Evolutionary conservation across 1,140 invertebrate genomes (phyloP), one percentile per base, ranked within the genome.

Genomic region (Elysia chlorotica): DNA sequence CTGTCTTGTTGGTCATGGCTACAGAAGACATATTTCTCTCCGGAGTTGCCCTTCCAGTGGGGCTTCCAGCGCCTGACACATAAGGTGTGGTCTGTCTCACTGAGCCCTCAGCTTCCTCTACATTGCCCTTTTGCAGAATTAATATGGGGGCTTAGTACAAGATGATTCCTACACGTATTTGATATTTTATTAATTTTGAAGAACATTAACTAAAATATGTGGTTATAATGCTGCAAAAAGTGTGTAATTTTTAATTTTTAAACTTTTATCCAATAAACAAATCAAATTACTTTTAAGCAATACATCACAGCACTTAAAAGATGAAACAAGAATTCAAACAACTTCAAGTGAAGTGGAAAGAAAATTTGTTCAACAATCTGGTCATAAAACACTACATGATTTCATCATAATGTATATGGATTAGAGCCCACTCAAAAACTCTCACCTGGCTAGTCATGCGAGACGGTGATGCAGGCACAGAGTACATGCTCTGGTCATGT

Each of bases 401-500:
- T n/a, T 48, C 41, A 48, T n/a, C n/a, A n/a, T n/a, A n/a, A n/a
- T n/a, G n/a, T n/a, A n/a, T n/a, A n/a, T n/a, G n/a, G n/a, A n/a
- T n/a, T n/a, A n/a, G n/a, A n/a, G n/a, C n/a, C n/a, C n/a, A n/a
- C n/a, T n/a, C n/a, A 2, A 28, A 28, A n/a, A n/a, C n/a, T n/a
- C 56, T 71, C 68, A 85, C 83, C 79, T 85, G 83, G 74, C 84
- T 86, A 36, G 80, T 77, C 28, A 81, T 65, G 33, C 82, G 73
- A 33, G 82, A 81, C 2, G 82, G 80, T 28, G 80, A 83, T n/a
- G 69, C 76, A 28, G 82, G 80, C 30, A 82, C 78, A 33, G 84
- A 85, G 70, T 78, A 84, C 78, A 85, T 80, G 67, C 81, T 84
- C 53, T 81, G 82, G 23, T 83, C 83, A 25, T 77, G 76, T 33